Evolutionary conservation across 1,140 invertebrate species (phyloP), one percentile per base, ranked within the genome.

Genomic region (Cataglyphis hispanica): DNA sequence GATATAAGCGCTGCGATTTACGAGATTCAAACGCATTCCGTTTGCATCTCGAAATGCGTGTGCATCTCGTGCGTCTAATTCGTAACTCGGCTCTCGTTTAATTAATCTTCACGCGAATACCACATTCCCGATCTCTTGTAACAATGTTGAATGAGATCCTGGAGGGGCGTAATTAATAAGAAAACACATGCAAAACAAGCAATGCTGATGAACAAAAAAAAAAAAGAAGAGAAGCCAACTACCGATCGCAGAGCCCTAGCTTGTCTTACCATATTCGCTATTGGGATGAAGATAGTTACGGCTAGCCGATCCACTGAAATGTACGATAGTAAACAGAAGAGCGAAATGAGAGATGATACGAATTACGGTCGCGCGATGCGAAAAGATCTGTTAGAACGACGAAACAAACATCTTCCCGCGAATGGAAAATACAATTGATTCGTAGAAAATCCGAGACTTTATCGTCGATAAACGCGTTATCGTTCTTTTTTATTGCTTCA

Each of bases 241-340:
- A 88, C 87, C 53, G 53, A 56, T 86, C 50, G 61, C 83, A 90
- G 61, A 86, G 84, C 90, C 92, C 91, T 92, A 92, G 89, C 90
- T 91, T 90, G 84, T 94, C 95, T 95, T 95, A 95, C 95, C 94
- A 93, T 95, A 95, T 93, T 95, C 94, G 87, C 91, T 94, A 93
- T 94, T 95, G 89, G 95, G 95, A 94, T 95, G 95, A 63, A 95
- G 95, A 93, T 94, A 95, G 92, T 95, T 95, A 94, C 94, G 93
- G 94, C 94, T 95, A 94, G 93, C 94, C 89, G 94, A 94, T 93
- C 94, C 95, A 94, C 95, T 95, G 95, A 95, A 95, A 95, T 93
- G 94, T 94, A 94, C 91, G 94, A 94, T 90, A 94, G 92, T 95
- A 88, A 94, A 94, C 93, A 95, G 91, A 93, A 92, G 90, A 92